Evolutionary conservation across 2,888 invertebrate species (phyloP), one percentile per base, ranked within the genome.

Genomic region (Copidosoma aretas): DNA sequence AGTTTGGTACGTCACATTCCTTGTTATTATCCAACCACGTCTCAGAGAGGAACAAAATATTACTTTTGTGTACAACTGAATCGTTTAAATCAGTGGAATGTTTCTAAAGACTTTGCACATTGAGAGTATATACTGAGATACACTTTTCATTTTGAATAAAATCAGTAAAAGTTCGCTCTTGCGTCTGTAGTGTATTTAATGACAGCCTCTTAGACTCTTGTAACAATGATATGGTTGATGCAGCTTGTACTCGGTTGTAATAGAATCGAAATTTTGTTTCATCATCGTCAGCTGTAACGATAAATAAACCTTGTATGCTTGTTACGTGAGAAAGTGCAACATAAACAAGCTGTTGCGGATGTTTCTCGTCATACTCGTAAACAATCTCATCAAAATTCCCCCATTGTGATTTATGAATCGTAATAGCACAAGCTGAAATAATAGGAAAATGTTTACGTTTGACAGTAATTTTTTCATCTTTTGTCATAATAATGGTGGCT

Each of bases 371-470:
- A 52, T 73, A 74, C 14, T 60, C 61, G 64, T 74, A 72, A 4
- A 74, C 71, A 39, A 73, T 64, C 53, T 68, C 61, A 49, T 68
- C 57, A 68, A 58, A 73, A 10, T 71, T 68, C 14, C 69, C 69
- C 24, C 73, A 71, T 63, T 74, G 72, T 15, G 73, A 70, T 58
- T 73, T 73, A 49, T 74, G 71, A 39, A 74, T 73, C 14, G 71
- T 73, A n/a, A 73, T 67, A n/a, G 71, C 73, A 52, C 65, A 70
- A 19, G 70, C 71, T 39, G 66, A 41, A 19, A 73, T 51, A 15
- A 75, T 14, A n/a, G 73, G 71, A 65, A 74, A 71, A 60, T 73
- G 71, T 51, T 72, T 71, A 22, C 70, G 46, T 65, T 73, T 73
- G 1, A 62, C 68, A 10, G 49, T 19, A 32, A 70, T 49, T 5